Percentiles rank a stretch among this genome's conserved stretches.
phyloP scores from a whole-genome alignment of 1,140 invertebrate species.

The Chrysopa pallens region DNA sequence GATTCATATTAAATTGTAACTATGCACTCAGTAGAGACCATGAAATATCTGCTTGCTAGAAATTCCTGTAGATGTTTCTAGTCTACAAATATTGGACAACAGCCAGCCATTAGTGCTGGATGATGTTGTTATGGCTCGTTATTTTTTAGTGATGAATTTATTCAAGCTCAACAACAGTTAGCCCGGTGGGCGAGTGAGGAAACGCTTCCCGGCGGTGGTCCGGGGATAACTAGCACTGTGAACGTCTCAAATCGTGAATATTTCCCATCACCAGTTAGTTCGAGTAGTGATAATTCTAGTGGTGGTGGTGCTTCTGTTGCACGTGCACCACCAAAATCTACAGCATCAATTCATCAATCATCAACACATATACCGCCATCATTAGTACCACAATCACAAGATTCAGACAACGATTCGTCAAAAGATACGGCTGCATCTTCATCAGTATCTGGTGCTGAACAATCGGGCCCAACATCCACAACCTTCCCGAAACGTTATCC shows the following conservation, averaged over 20 bases:
- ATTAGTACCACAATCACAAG: slow-evolving; percentile 11
- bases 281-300: slow-evolving; percentile 23
- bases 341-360: not conserved
- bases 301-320: not conserved
- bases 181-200: slow-evolving; percentile 82
- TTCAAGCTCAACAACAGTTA: slow-evolving; percentile 84
- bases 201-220: slow-evolving; percentile 29
- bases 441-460: slow-evolving; percentile 15
- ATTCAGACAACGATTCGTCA: slow-evolving; percentile 11
- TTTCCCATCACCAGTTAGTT: slow-evolving; percentile 26
- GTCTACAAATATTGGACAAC: not conserved
- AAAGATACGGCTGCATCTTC: slow-evolving; percentile 14
- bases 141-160: slow-evolving; percentile 86
- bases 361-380: slow-evolving; percentile 14
- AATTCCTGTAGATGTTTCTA: no score
- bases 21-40: no score
- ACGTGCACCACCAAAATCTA: slow-evolving; percentile 1
- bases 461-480: slow-evolving; percentile 11
- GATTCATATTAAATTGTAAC: no score
- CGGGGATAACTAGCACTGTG: slow-evolving; percentile 3
- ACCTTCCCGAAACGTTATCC: slow-evolving; percentile 29
- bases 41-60: no score
- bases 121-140: slow-evolving; percentile 40
- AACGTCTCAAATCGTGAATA: slow-evolving; percentile 22
- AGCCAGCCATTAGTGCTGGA: slow-evolving; percentile 20